These are phyloP conservation scores for Shinisaurus crocodilurus DNA, from an alignment of 2,113 vertebrate genomes.

Conservation along the genomic window DNA sequence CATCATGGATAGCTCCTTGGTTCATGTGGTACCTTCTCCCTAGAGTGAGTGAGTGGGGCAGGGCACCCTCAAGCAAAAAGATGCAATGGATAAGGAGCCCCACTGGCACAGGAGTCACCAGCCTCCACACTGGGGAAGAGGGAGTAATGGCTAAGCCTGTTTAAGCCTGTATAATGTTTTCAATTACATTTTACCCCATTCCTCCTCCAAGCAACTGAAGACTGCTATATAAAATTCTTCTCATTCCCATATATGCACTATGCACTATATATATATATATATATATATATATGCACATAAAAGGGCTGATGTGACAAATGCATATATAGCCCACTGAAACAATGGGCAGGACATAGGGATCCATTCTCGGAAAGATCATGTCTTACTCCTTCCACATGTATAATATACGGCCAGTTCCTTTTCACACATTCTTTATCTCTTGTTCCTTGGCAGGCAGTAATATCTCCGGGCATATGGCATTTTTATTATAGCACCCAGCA, in stretches of 20 bases:
- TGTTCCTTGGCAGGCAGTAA: conserved; percentile 24
- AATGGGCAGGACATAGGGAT: background rate
- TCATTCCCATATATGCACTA: background rate
- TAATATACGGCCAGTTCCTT: conserved; percentile 7
- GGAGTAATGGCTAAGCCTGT: too few species aligned
- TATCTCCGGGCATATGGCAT: background rate
- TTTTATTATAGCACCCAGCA: conserved; percentile 38
- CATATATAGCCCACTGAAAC: background rate
- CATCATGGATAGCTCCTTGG: too few species aligned
- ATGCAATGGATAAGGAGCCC: too few species aligned
- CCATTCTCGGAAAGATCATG: conserved; percentile 14
- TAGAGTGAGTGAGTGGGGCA: too few species aligned
- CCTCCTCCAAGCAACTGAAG: too few species aligned
- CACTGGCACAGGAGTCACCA: too few species aligned
- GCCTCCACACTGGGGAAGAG: too few species aligned
- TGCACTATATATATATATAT: too few species aligned
- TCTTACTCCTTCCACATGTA: conserved; percentile 13
- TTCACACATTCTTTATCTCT: background rate
- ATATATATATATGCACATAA: background rate
- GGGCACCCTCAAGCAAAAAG: too few species aligned
- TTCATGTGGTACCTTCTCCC: too few species aligned
- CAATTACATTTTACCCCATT: too few species aligned
- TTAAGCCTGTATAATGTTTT: too few species aligned
- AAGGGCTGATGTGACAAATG: background rate
- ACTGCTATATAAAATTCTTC: background rate